phyloP scores from a whole-genome alignment of 2,797 vertebrate genomes.

The Carcharodon carcharias region DNA sequence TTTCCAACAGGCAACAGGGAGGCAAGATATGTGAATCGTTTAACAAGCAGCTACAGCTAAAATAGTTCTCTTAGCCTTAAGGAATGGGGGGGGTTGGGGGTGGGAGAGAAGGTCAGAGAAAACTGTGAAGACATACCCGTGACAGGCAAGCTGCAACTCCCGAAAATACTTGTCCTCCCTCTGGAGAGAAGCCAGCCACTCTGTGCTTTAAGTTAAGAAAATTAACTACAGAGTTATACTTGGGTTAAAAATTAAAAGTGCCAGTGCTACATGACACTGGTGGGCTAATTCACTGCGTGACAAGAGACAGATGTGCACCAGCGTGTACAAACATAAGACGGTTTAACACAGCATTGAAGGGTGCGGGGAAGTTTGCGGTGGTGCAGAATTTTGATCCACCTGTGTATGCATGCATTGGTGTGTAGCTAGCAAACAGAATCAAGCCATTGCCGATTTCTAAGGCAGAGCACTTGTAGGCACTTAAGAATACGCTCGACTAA shows the following conservation, averaged over 20 bases:
- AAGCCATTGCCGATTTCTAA: not conserved
- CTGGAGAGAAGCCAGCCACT: constrained; percentile 94
- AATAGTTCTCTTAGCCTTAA: not conserved
- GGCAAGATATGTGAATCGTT: not conserved
- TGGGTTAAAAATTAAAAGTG: not conserved
- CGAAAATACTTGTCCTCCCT: constrained; percentile 88
- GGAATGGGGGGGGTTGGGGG: not conserved
- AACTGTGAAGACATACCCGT: constrained; percentile 63
- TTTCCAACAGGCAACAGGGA: not conserved
- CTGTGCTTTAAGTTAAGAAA: constrained; percentile 68
- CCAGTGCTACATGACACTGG: not conserved
- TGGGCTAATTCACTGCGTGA: not conserved
- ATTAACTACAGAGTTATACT: not conserved
- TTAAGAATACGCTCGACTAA: not conserved
- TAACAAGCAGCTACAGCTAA: not conserved
- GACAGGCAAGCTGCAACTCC: constrained; percentile 88
- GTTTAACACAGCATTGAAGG: rapidly evolving
- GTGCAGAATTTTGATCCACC: not conserved
- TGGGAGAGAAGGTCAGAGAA: no score
- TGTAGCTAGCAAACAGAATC: not conserved
- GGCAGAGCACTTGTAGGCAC: not conserved
- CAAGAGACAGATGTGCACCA: not conserved
- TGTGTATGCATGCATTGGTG: not conserved
- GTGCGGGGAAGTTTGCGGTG: no score
- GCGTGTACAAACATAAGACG: not conserved